Base-by-base conservation (phyloP, 2,113 vertebrate genomes). In the Channa maculata region DNA sequence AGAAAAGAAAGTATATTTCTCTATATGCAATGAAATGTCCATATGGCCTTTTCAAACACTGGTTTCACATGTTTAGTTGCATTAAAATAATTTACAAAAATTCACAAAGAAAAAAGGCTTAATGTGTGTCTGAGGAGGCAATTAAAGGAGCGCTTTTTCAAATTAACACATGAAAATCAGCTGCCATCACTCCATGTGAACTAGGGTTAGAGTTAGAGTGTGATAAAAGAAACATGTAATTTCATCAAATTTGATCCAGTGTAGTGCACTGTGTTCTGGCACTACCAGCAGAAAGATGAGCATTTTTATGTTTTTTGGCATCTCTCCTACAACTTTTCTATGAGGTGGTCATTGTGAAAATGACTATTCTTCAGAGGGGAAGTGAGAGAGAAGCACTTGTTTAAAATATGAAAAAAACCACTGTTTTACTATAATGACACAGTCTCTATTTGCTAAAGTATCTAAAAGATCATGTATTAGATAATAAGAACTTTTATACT, bases 21-120 rank as follows among this genome's bases (percentile, higher is more conserved):
- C 52, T 65, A 62, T 34, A n/a, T 59, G 72, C 46, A 43, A 51
- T 75, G 13, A 59, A 68, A 77, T 77, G 34, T 67, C 52, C 55
- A 65, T 34, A 6, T 66, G 57, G 55, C 34, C 48, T 45, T 67
- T 55, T 54, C 11, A 45, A 45, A 45, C 24, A 24, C 24, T 24
- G 24, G 24, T 24, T 24, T 24, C 24, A 24, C 1, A 1, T 24
- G 24, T 24, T 24, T 24, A 24, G 24, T 24, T 52, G 12, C 5
- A 65, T 61, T 3, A 58, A 60, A 46, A 4, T 14, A 50, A 13
- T 59, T 75, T 33, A n/a, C 2, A 69, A 36, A 39, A 78, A 38
- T 39, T 66, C 36, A 50, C 51, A 66, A 54, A 63, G 2, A 75
- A 67, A 63, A 39, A 38, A 45, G 49, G 44, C 62, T n/a, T 2